Evolutionary conservation across 2,113 vertebrate genomes (phyloP), one percentile per base, ranked within the genome.

Genomic region (Cavia aperea): DNA sequence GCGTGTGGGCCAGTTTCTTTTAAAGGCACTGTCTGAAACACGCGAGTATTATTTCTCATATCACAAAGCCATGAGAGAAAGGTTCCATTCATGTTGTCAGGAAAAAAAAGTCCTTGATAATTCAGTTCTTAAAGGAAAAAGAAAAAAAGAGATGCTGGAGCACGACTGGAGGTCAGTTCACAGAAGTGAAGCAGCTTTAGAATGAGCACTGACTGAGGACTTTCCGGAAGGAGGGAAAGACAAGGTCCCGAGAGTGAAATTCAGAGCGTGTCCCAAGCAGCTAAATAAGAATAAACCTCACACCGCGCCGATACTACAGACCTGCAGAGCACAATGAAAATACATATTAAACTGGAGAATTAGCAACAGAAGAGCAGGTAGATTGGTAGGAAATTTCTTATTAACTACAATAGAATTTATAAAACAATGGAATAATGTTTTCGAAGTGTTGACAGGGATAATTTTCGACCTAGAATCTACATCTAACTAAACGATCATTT

Each of bases 281-380:
- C n/a, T 60, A 73, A 49, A n/a, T 65, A 60, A 54, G 49, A 86
- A 81, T 13, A 58, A 54, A 66, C 26, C 49, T 49, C 56, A 73
- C 56, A n/a, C 7, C 31, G 26, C 46, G 23, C n/a, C 72, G n/a
- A 56, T 83, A 51, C 7, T 72, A 12, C 49, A 54, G 66, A 58
- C 4, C 58, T 63, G 16, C 43, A 85, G 85, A 89, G n/a, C n/a
- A 78, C 81, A 88, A 70, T 31, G 81, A 94, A 81, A 89, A 63
- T 66, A 66, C 29, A 33, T 51, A 68, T 72, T 65, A 72, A 56
- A 29, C 60, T 70, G 36, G 60, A n/a, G 56, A 43, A 58, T 63
- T 16, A 72, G 6, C 23, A 58, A n/a, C 86, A 15, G 56, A 56
- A 89, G 72, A 72, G 43, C 19, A 85, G 49, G 39, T 18, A 73